Percentiles rank a stretch among this genome's conserved stretches.
phyloP scores from a whole-genome alignment of 2,888 invertebrate genomes.

The Eupithecia pulchellata region DNA sequence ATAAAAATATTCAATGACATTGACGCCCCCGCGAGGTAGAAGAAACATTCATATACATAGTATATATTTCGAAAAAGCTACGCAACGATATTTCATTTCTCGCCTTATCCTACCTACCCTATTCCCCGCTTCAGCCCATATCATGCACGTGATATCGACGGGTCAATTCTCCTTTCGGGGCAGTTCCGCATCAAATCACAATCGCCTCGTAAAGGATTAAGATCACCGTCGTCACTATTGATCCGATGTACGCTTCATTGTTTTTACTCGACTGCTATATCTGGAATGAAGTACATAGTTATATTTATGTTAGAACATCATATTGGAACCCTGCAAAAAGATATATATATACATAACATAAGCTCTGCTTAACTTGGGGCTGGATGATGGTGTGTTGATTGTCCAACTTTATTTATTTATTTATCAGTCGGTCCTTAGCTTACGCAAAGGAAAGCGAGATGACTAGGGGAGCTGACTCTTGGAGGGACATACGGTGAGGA shows the following conservation, averaged over 20 bases:
- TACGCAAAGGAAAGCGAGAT: background rate
- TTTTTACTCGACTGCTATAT: slow-evolving; percentile 10
- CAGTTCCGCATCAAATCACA: slow-evolving; percentile 73
- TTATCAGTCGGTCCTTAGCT: too few relatives aligned
- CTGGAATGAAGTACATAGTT: background rate
- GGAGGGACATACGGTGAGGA: background rate
- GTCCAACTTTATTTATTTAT: too few relatives aligned
- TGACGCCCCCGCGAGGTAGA: too few relatives aligned
- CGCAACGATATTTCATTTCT: too few relatives aligned
- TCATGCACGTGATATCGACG: slow-evolving; percentile 29
- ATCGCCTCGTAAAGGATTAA: slow-evolving; percentile 71
- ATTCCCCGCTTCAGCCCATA: slow-evolving; percentile 35
- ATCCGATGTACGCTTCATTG: slow-evolving; percentile 55
- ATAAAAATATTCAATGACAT: too few relatives aligned
- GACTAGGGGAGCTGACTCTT: background rate
- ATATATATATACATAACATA: too few relatives aligned
- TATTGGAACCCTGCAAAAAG: background rate
- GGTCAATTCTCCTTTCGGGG: slow-evolving; percentile 49
- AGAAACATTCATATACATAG: too few relatives aligned
- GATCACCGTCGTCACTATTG: slow-evolving; percentile 66
- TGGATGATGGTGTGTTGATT: too few relatives aligned
- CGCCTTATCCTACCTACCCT: too few relatives aligned
- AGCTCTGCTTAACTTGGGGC: too few relatives aligned
- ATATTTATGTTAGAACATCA: background rate
- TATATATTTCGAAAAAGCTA: too few relatives aligned